Percentiles rank a stretch among this genome's conserved stretches.
Conservation (phyloP, 2,113 vertebrate genomes). For the Barnardius zonarius region DNA sequence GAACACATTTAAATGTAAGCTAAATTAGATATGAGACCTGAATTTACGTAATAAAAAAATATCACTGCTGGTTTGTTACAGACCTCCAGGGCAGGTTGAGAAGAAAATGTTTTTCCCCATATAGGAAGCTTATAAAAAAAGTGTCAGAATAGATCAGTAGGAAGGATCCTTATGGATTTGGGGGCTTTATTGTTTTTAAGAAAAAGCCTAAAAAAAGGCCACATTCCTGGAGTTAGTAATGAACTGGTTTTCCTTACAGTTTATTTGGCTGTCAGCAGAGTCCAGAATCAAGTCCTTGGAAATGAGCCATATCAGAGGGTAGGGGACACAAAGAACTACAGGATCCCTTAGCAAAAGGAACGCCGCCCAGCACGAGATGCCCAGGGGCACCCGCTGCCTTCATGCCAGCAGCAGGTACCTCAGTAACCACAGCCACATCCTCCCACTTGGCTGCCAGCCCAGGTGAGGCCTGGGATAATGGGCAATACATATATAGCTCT, state of each 20-base stretch:
- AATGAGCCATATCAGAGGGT: not conserved
- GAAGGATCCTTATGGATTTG: not conserved
- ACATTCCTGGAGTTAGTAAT: not conserved
- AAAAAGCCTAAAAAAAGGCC: not conserved
- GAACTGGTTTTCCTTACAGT: not conserved
- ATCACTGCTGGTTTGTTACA: not conserved
- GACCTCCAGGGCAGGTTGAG: not conserved
- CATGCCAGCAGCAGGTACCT: not conserved
- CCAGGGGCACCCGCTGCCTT: not conserved
- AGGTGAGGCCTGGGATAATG: not conserved
- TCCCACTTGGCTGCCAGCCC: constrained; percentile 15
- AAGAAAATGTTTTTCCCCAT: not conserved
- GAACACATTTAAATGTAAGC: not conserved
- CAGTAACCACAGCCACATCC: not conserved
- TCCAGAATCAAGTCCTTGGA: not conserved
- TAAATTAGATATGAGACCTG: not conserved
- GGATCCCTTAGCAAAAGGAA: not conserved
- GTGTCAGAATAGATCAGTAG: not conserved
- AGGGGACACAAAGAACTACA: not conserved
- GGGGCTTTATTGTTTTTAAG: not conserved
- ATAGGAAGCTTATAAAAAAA: not conserved
- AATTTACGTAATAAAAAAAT: not conserved
- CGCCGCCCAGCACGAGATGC: not conserved
- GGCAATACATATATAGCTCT: not conserved
- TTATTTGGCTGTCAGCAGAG: not conserved